A percentile compares a stretch with the other conserved stretches of the same genome.
Evolutionary conservation across 2,888 invertebrate genomes (phyloP).

Genomic region (Choreutis nemorana): DNA sequence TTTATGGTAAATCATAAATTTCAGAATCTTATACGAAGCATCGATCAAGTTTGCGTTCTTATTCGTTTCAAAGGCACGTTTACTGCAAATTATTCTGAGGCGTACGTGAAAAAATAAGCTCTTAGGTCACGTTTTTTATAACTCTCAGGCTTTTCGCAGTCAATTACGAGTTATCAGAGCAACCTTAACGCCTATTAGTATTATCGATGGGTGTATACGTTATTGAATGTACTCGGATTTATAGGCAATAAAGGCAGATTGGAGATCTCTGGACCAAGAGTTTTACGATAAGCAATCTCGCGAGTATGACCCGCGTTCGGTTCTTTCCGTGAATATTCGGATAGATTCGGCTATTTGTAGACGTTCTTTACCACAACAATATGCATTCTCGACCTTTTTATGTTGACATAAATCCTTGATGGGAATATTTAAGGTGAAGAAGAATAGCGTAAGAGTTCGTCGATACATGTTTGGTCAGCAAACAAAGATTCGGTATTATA

Average conservation of each 20-base stretch:
- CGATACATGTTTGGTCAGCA: too few species aligned
- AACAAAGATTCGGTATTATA: too few species aligned
- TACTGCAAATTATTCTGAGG: too few species aligned
- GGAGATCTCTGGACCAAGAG: constrained; percentile 53
- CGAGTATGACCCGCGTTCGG: constrained; percentile 21
- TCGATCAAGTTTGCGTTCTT: too few species aligned
- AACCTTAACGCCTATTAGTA: constrained; percentile 40
- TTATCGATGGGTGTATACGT: constrained; percentile 40
- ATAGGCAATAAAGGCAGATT: constrained; percentile 55
- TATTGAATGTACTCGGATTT: constrained; percentile 47
- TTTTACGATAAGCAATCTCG: constrained; percentile 61
- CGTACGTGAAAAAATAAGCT: too few species aligned
- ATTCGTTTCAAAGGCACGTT: too few species aligned
- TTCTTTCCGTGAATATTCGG: constrained; percentile 7
- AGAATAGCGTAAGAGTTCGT: too few species aligned
- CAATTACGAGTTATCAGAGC: constrained; percentile 20
- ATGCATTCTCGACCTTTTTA: constrained; percentile 57
- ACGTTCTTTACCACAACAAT: constrained; percentile 35
- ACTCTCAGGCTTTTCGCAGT: constrained; percentile 11
- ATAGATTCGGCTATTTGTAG: constrained; percentile 26
- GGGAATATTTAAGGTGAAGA: too few species aligned
- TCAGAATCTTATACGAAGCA: too few species aligned
- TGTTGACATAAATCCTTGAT: constrained; percentile 50
- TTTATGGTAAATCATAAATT: too few species aligned
- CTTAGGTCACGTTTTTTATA: too few species aligned